Evolutionary conservation across 2,888 invertebrate species (phyloP).

Genomic region (Dysmachus trigonus): DNA sequence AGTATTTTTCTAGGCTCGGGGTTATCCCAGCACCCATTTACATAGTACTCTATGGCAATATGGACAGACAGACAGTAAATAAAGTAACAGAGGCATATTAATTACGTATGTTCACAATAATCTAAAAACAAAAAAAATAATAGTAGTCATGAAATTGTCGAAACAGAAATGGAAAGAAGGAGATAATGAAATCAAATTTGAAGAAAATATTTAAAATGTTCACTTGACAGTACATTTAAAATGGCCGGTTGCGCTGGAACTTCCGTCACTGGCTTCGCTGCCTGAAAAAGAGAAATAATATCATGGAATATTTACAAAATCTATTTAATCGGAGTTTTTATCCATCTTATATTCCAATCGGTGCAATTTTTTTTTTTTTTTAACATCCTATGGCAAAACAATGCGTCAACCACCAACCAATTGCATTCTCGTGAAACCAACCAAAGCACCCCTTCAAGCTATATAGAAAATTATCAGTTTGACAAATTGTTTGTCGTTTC

Average conservation of each 20-base stretch:
- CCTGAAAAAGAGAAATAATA: slow-evolving; percentile 69
- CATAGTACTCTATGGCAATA: slow-evolving; percentile 4
- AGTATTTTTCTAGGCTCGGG: slow-evolving; percentile 2
- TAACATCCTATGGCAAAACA: neutral
- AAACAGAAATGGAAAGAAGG: slow-evolving; percentile 22
- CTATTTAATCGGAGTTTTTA: slow-evolving; percentile 36
- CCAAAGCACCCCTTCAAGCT: slow-evolving; percentile 24
- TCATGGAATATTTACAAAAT: slow-evolving; percentile 45
- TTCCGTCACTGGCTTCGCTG: slow-evolving; percentile 76
- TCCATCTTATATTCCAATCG: slow-evolving; percentile 29
- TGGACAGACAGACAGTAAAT: slow-evolving; percentile 11
- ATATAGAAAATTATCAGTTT: slow-evolving; percentile 6
- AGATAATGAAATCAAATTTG: slow-evolving; percentile 46
- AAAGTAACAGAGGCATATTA: slow-evolving; percentile 33
- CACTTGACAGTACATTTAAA: slow-evolving; percentile 62
- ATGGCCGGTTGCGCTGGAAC: slow-evolving; percentile 68
- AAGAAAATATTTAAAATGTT: slow-evolving; percentile 36
- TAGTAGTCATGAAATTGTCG: neutral
- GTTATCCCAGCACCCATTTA: slow-evolving; percentile 24
- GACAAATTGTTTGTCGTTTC: neutral
- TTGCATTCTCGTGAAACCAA: slow-evolving; percentile 33
- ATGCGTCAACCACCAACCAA: slow-evolving; percentile 27
- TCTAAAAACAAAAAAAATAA: slow-evolving; percentile 27
- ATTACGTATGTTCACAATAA: slow-evolving; percentile 16
- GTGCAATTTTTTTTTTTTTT: slow-evolving; percentile 23